Conservation (phyloP, 2,113 vertebrate species). For the Laticauda colubrina region DNA sequence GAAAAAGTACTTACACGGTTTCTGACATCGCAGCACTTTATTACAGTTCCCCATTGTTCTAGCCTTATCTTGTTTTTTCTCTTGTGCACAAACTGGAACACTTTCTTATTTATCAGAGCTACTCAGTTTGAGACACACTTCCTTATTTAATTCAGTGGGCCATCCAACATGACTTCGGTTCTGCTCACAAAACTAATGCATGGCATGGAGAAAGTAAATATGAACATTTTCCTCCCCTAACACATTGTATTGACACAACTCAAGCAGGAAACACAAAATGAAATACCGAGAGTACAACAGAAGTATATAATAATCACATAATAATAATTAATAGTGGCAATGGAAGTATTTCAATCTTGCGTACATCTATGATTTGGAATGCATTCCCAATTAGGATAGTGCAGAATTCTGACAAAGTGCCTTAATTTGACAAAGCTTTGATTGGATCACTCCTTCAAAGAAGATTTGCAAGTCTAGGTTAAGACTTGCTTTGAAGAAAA, state of each 20-base stretch:
- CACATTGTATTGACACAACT: not conserved
- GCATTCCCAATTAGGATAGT: not conserved
- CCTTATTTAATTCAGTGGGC: too few relatives aligned
- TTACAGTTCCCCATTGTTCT: too few relatives aligned
- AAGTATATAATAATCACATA: not conserved
- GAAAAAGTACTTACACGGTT: too few relatives aligned
- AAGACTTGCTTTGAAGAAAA: not conserved
- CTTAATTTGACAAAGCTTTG: not conserved
- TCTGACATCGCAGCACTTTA: too few relatives aligned
- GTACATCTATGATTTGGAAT: not conserved
- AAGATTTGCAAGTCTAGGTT: not conserved
- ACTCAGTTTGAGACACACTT: too few relatives aligned
- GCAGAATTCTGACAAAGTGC: not conserved
- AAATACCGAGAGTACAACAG: not conserved
- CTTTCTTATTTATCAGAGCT: too few relatives aligned
- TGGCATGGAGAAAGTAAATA: not conserved
- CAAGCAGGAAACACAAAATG: not conserved
- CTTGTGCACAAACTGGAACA: too few relatives aligned
- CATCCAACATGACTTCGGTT: too few relatives aligned
- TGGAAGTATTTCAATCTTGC: not conserved
- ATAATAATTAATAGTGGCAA: not conserved
- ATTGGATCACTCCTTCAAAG: not conserved
- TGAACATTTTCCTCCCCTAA: not conserved
- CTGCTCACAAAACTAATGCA: not conserved
- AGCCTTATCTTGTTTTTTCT: too few relatives aligned